Base-by-base conservation (phyloP, 2,888 invertebrate genomes). In the Latheticus oryzae region DNA sequence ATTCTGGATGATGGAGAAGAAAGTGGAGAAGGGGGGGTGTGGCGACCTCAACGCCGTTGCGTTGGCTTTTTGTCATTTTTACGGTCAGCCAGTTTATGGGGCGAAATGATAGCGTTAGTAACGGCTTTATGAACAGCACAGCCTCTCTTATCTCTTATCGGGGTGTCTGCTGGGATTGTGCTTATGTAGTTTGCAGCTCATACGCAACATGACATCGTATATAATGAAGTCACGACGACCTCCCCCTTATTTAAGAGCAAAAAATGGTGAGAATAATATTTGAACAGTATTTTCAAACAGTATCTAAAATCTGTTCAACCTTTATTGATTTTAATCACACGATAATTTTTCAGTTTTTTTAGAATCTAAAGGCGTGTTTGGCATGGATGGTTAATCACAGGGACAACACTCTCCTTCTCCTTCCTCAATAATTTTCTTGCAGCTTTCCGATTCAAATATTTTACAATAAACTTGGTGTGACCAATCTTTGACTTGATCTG, bases 31-130 rank as follows among this genome's bases (percentile, higher is more conserved):
- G 19, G 5, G 30, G 15, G 43, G 9, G 15, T 30, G 37, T 45
- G 51, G 38, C 38, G 38, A 38, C 52, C 47, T 17, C 38, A 16
- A n/a, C n/a, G n/a, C 19, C 40, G 32, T 40, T 61, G 61, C 24
- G 59, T 43, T 53, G 62, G 64, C 68, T 68, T 28, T 73, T 75
- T 74, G 72, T 72, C 73, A 71, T 75, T 74, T 75, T 75, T 75
- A 75, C 73, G 74, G 74, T 75, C 74, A 74, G 70, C 68, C 72
- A 68, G 73, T 75, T 75, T 75, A 75, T 73, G 74, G 73, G 62
- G 73, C 72, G 70, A 73, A 71, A 75, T 75, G 74, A 75, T 72
- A 72, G 73, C 71, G 71, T 73, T 72, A 71, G 73, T 73, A 73
- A 74, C 73, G 73, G 73, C 70, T 71, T 71, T 73, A 73, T 74